Base-by-base conservation (phyloP, 1,140 invertebrate genomes). In the Sarcophaga bullata region DNA sequence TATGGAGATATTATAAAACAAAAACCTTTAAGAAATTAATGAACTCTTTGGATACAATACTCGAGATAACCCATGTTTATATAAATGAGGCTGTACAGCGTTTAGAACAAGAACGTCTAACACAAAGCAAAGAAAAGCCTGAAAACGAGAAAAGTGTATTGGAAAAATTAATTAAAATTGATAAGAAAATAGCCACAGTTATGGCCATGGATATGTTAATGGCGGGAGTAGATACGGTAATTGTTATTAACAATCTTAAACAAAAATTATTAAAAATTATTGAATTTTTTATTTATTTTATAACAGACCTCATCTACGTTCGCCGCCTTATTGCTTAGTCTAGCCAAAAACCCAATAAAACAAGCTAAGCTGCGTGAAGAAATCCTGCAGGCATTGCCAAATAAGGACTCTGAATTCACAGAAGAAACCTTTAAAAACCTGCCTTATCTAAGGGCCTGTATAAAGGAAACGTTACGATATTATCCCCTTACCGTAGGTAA, bases 151-250 rank as follows among this genome's bases (percentile, higher is more conserved):
- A 84, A 52, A 92, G 91, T 85, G 90, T 94, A 75, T 86, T 94
- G 37, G 92, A 93, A 84, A 92, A 92, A 86, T 85, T 94, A 58
- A 85, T 93, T 1, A 91, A 90, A 85, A 92, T 93, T 17, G 92
- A 94, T 85, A 91, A 92, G 83, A 91, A 92, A 86, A 89, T 92
- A 8, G 93, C 93, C 0, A 85, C 91, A 15, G 90, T 93, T 4
- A 94, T 96, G 92, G 93, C 94, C 8, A 90, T 93, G 82, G 95
- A 96, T 86, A 94, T 95, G 92, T 84, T 96, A 50, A 91, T 94
- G 58, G 95, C 94, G 25, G 95, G 95, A 52, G 92, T 95, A 62
- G 95, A 96, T 89, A 96, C 95, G 83, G 94, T 95, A 90, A 91
- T 75, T 54, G 37, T 73, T 17, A n/a, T 54, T 6, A 37, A 4